Conservation (phyloP, 2,113 vertebrate species). For the Phyllostomus discolor region DNA sequence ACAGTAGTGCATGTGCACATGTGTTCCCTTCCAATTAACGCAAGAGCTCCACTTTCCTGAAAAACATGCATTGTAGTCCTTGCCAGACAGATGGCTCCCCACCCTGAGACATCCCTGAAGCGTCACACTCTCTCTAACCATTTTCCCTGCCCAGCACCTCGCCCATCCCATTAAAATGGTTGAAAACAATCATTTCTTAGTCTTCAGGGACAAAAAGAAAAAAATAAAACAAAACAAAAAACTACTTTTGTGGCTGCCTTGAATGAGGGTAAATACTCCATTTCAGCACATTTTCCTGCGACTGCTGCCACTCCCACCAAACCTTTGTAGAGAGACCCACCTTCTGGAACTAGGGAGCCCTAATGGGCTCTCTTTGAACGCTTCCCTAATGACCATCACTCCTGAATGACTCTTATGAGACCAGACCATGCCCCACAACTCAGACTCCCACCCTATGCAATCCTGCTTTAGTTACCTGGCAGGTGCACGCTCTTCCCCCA, state of each 20-base stretch:
- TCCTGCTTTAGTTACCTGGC: not conserved
- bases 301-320: slow-evolving; percentile 14
- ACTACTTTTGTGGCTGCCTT: slow-evolving; percentile 30
- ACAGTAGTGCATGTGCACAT: not conserved
- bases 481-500: not conserved
- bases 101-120: slow-evolving; percentile 16
- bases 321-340: not conserved
- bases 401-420: not conserved
- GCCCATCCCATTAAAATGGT: slow-evolving; percentile 57
- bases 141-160: slow-evolving; percentile 35
- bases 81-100: not conserved
- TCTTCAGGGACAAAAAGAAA: slow-evolving; percentile 43
- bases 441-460: not conserved
- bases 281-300: slow-evolving; percentile 32
- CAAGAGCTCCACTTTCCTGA: not conserved
- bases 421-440: not conserved
- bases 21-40: not conserved
- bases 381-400: not conserved
- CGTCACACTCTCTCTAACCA: not conserved
- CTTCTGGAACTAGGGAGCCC: not conserved
- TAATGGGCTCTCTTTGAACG: not conserved
- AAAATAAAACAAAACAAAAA: not conserved
- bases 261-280: slow-evolving; percentile 46
- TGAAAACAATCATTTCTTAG: slow-evolving; percentile 65
- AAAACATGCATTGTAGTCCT: not conserved